Percentiles rank a stretch among this genome's conserved stretches.
Evolutionary conservation across 2,888 invertebrate genomes (phyloP).

Genomic region (Agrochola macilenta): DNA sequence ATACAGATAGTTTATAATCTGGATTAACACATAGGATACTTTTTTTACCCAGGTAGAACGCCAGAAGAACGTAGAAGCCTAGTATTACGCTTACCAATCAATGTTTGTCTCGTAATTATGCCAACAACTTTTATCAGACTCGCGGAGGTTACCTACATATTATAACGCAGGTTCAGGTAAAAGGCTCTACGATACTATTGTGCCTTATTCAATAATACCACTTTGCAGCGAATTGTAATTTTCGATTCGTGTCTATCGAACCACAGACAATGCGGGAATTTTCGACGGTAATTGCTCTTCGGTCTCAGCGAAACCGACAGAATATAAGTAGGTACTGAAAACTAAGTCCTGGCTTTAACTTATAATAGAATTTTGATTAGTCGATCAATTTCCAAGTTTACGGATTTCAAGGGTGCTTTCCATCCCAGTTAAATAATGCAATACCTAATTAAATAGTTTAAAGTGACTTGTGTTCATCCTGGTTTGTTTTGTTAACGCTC

Average conservation of each 20-base stretch:
- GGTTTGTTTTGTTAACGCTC: slow-evolving; percentile 15
- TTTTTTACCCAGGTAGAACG: no score
- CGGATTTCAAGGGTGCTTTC: slow-evolving; percentile 14
- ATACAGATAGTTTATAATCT: no score
- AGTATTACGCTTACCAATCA: no score
- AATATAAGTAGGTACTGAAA: slow-evolving; percentile 17
- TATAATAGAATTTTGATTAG: slow-evolving; percentile 51
- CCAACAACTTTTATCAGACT: neutral
- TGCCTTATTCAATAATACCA: neutral
- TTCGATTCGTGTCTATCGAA: neutral
- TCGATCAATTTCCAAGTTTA: slow-evolving; percentile 39
- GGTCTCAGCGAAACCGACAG: slow-evolving; percentile 6
- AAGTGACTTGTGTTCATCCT: slow-evolving; percentile 8
- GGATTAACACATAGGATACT: no score
- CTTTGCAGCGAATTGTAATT: neutral
- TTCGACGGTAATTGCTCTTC: slow-evolving; percentile 11
- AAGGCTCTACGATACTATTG: no score
- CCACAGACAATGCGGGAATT: neutral
- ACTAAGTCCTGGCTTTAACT: slow-evolving; percentile 22
- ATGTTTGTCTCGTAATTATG: neutral
- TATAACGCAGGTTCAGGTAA: no score
- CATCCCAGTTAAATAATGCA: neutral
- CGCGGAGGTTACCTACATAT: neutral
- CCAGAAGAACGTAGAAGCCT: no score
- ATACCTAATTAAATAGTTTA: slow-evolving; percentile 43